These are phyloP conservation scores for Loriculus beryllinus DNA, from an alignment of 2,797 vertebrate species.

Conservation along the genomic window DNA sequence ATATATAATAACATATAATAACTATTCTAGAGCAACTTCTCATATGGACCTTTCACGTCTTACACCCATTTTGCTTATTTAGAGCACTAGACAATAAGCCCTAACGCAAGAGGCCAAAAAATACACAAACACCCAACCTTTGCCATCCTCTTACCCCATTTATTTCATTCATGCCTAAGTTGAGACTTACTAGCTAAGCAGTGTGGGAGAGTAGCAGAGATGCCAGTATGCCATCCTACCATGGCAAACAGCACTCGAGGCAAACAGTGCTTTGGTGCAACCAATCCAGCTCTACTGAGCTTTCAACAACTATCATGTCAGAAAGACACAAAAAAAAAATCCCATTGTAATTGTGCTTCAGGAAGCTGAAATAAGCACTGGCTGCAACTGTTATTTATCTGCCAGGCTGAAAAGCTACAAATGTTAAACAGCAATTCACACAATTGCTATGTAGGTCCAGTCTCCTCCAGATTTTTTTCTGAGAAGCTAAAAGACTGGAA, in stretches of 20 bases:
- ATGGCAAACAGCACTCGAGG: not conserved
- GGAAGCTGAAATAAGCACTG: not conserved
- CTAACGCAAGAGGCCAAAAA: not conserved
- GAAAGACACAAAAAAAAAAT: not conserved
- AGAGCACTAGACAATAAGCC: not conserved
- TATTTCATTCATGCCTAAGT: not conserved
- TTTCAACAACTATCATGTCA: not conserved
- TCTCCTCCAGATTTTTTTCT: not conserved
- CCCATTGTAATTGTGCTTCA: not conserved
- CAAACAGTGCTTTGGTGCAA: not conserved
- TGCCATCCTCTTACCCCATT: not conserved
- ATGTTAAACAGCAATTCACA: not conserved
- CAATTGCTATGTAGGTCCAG: rapidly evolving
- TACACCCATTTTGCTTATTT: not conserved
- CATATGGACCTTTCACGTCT: not conserved
- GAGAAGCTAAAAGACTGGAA: not conserved
- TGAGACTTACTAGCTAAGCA: not conserved
- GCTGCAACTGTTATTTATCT: not conserved
- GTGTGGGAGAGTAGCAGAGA: not conserved
- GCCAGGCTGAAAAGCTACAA: not conserved
- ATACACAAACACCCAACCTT: rapidly evolving
- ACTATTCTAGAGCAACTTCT: not conserved
- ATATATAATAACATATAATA: not conserved
- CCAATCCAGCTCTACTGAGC: not conserved
- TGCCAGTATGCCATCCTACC: not conserved